Conservation (phyloP, 1,140 invertebrate genomes). For the Scaptomyza hsui region DNA sequence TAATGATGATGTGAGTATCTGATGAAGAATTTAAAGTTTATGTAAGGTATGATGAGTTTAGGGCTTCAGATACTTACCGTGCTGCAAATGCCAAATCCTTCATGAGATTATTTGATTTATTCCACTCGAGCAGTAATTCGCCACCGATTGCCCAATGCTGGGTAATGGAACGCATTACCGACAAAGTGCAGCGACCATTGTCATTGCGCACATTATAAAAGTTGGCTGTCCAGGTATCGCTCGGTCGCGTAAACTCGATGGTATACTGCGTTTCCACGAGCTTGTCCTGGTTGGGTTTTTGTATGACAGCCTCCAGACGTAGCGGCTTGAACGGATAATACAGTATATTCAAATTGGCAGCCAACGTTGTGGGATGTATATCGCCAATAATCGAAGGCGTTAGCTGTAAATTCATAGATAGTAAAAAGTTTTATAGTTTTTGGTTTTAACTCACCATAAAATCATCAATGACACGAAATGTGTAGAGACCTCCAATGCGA, state of each 20-base stretch:
- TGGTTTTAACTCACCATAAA: slow-evolving; percentile 59
- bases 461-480: slow-evolving; percentile 60
- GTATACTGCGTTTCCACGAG: slow-evolving; percentile 67
- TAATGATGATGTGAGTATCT: slow-evolving; percentile 67
- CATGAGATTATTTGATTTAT: slow-evolving; percentile 47
- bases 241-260: slow-evolving; percentile 62
- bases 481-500: slow-evolving; percentile 78
- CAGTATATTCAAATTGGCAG: slow-evolving; percentile 71
- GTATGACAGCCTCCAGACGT: slow-evolving; percentile 70
- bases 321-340: slow-evolving; percentile 72
- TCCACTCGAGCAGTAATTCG: slow-evolving; percentile 77
- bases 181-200: slow-evolving; percentile 71
- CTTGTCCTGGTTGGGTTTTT: slow-evolving; percentile 42
- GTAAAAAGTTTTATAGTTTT: too few relatives aligned
- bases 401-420: slow-evolving; percentile 33
- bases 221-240: slow-evolving; percentile 71
- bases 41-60: too few relatives aligned
- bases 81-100: slow-evolving; percentile 67
- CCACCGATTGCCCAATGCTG: slow-evolving; percentile 68
- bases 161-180: slow-evolving; percentile 66
- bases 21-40: not conserved
- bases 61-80: slow-evolving; percentile 32
- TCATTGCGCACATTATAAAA: slow-evolving; percentile 70
- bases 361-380: slow-evolving; percentile 75
- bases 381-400: slow-evolving; percentile 77